A percentile compares a stretch with the other conserved stretches of the same genome.
These are phyloP conservation scores for Ptychochromis oligacanthus DNA, from an alignment of 2,113 vertebrate species.

Conservation along the genomic window DNA sequence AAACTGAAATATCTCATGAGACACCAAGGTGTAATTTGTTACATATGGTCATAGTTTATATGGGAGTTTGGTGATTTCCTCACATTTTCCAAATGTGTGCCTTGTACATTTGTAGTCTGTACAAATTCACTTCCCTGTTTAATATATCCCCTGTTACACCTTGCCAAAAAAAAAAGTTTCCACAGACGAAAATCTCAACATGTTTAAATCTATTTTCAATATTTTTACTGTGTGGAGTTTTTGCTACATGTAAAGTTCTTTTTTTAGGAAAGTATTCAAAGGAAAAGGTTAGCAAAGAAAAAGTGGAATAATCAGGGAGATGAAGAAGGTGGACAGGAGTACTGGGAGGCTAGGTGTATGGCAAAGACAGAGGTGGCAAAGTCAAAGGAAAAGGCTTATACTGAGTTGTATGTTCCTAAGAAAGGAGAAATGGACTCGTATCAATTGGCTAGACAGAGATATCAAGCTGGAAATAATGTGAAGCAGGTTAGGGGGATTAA, in stretches of 20 bases:
- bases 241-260: accelerated
- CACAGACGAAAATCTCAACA: background rate
- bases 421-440: no score
- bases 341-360: no score
- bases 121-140: background rate
- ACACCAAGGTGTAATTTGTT: background rate
- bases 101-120: background rate
- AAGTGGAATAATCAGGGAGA: no score
- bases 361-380: no score
- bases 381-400: no score
- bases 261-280: no score
- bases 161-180: background rate
- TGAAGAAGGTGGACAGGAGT: no score
- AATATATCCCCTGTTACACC: background rate
- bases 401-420: no score
- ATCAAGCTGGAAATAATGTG: no score
- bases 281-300: no score
- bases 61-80: background rate
- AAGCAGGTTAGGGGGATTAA: no score
- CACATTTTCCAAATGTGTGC: background rate
- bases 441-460: no score
- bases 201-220: background rate
- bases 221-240: accelerated
- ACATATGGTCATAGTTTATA: background rate
- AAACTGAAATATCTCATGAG: background rate